Percentiles rank a stretch among this genome's conserved stretches.
Conservation (phyloP, 2,888 invertebrate genomes). For the Laspeyria flexula region DNA sequence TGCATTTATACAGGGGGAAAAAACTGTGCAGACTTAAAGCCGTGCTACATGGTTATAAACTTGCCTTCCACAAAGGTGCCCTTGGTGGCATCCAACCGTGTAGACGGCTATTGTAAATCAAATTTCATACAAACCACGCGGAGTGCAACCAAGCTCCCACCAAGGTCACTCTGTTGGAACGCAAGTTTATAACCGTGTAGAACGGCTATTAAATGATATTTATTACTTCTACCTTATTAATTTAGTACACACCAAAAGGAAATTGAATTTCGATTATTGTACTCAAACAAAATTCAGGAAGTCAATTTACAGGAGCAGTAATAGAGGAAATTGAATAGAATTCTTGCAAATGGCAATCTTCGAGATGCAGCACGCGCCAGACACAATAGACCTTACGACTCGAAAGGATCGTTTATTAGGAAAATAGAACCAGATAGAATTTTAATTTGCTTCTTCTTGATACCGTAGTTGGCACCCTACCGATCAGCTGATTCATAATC, state of each 20-base stretch:
- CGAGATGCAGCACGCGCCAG: slow-evolving; percentile 27
- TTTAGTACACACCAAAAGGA: not conserved
- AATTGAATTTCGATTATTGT: slow-evolving; percentile 10
- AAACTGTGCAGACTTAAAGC: slow-evolving; percentile 1
- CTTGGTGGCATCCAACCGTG: no score
- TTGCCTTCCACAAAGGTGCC: no score
- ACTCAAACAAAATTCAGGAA: not conserved
- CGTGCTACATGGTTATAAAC: no score
- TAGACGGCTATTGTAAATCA: no score
- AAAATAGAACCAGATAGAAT: slow-evolving; percentile 15
- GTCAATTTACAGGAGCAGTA: slow-evolving; percentile 8
- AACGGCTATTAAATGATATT: no score
- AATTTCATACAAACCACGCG: no score
- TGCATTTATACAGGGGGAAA: slow-evolving; percentile 21
- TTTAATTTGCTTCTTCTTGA: slow-evolving; percentile 18
- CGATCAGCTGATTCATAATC: not conserved
- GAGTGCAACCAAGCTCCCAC: no score
- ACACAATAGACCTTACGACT: slow-evolving; percentile 22
- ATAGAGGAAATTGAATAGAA: slow-evolving; percentile 12
- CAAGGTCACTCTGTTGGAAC: no score
- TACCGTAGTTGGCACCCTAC: not conserved
- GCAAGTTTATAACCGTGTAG: no score
- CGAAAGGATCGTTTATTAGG: slow-evolving; percentile 21
- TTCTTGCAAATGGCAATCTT: slow-evolving; percentile 34
- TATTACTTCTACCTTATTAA: slow-evolving; percentile 15